Evolutionary conservation across 2,797 vertebrate genomes (phyloP).

Genomic region (Gorsachius magnificus): DNA sequence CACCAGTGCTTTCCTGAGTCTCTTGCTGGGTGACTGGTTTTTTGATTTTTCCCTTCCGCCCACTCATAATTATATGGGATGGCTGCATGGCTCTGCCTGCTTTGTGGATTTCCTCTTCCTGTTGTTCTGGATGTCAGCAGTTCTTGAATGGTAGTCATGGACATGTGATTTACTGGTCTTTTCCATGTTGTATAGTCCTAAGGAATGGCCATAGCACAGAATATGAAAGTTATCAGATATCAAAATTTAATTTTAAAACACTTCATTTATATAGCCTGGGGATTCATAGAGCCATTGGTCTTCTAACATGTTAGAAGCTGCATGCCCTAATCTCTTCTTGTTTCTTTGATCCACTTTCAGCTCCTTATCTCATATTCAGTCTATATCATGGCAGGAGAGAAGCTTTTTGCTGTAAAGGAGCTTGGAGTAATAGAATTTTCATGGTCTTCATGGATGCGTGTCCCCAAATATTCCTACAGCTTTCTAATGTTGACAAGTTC

Average conservation of each 20-base stretch:
- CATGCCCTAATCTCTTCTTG: not conserved
- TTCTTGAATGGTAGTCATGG: not conserved
- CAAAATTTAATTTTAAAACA: not conserved
- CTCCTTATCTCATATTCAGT: constrained; percentile 25
- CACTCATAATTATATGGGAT: constrained; percentile 21
- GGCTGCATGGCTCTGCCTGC: constrained; percentile 30
- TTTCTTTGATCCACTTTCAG: constrained; percentile 57
- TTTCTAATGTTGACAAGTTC: constrained; percentile 29
- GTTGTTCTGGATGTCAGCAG: constrained; percentile 1
- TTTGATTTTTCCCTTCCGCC: not conserved
- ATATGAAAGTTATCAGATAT: not conserved
- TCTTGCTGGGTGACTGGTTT: constrained; percentile 23
- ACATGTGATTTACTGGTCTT: not conserved
- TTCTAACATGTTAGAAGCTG: constrained; percentile 42
- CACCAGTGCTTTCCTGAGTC: not conserved
- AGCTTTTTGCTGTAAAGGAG: not conserved
- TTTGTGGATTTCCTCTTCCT: constrained; percentile 60
- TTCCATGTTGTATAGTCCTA: not conserved
- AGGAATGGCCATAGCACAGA: constrained; percentile 4
- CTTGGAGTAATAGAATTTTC: not conserved
- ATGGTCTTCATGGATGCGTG: not conserved
- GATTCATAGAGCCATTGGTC: constrained; percentile 26
- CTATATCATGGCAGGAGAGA: not conserved
- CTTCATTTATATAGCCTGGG: constrained; percentile 11
- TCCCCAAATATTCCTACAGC: not conserved